These are phyloP conservation scores for Hydractinia echinata DNA, from an alignment of 30 jellyfish, hydroid and myxozoan genomes.

Conservation along the genomic window DNA sequence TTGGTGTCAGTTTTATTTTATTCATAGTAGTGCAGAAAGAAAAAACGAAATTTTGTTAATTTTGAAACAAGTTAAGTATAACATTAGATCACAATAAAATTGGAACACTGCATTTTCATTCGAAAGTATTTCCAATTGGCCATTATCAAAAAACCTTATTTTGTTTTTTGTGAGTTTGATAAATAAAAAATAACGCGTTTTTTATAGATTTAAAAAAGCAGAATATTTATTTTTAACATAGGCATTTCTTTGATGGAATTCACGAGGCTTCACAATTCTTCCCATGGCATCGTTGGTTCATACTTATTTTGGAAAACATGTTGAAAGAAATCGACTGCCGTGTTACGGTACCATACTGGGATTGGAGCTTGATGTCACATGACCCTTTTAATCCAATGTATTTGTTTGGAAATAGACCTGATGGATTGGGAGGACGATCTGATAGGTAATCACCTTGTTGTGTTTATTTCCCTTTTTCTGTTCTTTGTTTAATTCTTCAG, in stretches of 20 bases:
- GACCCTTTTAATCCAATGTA: slow-evolving; percentile 49
- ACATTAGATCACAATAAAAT: neutral
- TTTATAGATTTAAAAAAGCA: neutral
- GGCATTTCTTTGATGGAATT: slow-evolving; percentile 30
- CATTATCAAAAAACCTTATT: neutral
- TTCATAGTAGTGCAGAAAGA: slow-evolving; percentile 1
- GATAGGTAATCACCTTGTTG: no score
- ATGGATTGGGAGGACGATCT: slow-evolving; percentile 51
- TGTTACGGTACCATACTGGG: slow-evolving; percentile 67
- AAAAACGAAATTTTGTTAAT: no score
- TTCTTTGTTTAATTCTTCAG: no score
- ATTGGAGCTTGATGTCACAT: slow-evolving; percentile 67
- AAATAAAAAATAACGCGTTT: neutral
- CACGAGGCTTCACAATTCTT: slow-evolving; percentile 49
- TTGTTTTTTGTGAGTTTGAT: neutral
- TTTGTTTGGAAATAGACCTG: slow-evolving; percentile 40
- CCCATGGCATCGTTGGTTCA: slow-evolving; percentile 88
- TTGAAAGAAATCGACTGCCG: slow-evolving; percentile 57
- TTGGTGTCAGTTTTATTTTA: slow-evolving; percentile 17
- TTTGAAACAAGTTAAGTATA: neutral
- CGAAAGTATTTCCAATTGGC: neutral
- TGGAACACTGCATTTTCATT: neutral
- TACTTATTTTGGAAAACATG: slow-evolving; percentile 42
- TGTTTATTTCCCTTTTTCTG: no score
- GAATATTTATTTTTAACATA: neutral